Percentiles rank a stretch among this genome's conserved stretches.
phyloP scores from a whole-genome alignment of 2,797 vertebrate species.

The Catharus ustulatus region DNA sequence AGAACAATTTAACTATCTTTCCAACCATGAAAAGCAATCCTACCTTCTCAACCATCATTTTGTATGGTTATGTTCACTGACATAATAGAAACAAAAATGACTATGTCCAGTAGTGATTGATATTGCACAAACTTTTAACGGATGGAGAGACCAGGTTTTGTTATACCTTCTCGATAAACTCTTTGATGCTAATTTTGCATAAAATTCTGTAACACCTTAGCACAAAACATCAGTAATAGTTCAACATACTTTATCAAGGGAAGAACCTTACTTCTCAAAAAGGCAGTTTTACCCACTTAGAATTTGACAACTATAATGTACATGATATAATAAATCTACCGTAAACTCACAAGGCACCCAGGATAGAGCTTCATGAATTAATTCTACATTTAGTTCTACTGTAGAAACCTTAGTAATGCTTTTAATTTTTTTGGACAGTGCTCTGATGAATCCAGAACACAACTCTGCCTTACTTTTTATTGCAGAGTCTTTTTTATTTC shows the following conservation, averaged over 20 bases:
- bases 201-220: background rate
- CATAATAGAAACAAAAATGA: background rate
- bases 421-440: slow-evolving; percentile 59
- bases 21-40: background rate
- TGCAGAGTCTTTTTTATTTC: slow-evolving; percentile 67
- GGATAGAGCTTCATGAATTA: background rate
- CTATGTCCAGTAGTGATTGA: background rate
- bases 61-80: background rate
- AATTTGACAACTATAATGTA: background rate
- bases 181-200: background rate
- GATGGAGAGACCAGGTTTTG: background rate
- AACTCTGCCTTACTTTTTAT: slow-evolving; percentile 65
- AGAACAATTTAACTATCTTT: background rate
- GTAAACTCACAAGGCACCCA: background rate
- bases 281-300: background rate
- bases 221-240: background rate
- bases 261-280: background rate
- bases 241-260: background rate
- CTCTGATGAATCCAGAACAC: slow-evolving; percentile 33
- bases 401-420: slow-evolving; percentile 66
- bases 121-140: background rate
- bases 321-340: background rate
- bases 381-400: slow-evolving; percentile 7
- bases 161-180: background rate
- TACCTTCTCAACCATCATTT: background rate